Evolutionary conservation across 2,888 invertebrate genomes (phyloP).

Genomic region (Callyntrura sp.): DNA sequence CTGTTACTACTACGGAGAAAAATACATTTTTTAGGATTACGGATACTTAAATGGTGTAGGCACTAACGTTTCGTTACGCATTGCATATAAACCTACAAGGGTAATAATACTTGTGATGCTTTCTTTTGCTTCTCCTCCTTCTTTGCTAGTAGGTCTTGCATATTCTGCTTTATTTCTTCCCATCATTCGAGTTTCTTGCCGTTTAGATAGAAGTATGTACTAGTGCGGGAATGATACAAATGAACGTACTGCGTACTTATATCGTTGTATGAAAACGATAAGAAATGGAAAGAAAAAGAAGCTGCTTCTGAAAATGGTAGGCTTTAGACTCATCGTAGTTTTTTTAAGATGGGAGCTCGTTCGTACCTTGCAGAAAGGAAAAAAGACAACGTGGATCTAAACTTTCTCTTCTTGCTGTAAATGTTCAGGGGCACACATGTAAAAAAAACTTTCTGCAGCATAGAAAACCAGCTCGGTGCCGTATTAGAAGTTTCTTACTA

Average conservation of each 20-base stretch:
- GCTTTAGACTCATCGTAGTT: slow-evolving; percentile 17
- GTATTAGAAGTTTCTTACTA: slow-evolving; percentile 29
- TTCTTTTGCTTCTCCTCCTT: slow-evolving; percentile 19
- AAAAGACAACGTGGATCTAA: slow-evolving; percentile 37
- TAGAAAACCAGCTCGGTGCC: slow-evolving; percentile 34
- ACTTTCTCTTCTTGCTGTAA: slow-evolving; percentile 49
- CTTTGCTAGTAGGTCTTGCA: slow-evolving; percentile 1
- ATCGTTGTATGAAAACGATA: slow-evolving; percentile 24
- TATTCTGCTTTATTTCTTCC: slow-evolving; percentile 47
- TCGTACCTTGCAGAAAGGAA: neutral
- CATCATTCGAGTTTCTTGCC: neutral
- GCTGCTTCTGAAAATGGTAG: slow-evolving; percentile 46
- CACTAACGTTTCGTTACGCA: slow-evolving; percentile 56
- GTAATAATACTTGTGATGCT: slow-evolving; percentile 48
- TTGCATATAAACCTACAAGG: slow-evolving; percentile 39
- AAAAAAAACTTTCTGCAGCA: slow-evolving; percentile 45
- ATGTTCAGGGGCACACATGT: slow-evolving; percentile 55
- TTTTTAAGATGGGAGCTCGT: slow-evolving; percentile 30
- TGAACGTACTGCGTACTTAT: slow-evolving; percentile 35
- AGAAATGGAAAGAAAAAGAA: slow-evolving; percentile 51
- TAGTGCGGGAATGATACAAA: slow-evolving; percentile 24
- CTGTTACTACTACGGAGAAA: neutral
- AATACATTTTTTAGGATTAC: slow-evolving; percentile 31
- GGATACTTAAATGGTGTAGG: slow-evolving; percentile 49
- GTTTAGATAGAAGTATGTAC: slow-evolving; percentile 1